Conservation (phyloP, 1,140 invertebrate species). For the Ectropis grisescens region DNA sequence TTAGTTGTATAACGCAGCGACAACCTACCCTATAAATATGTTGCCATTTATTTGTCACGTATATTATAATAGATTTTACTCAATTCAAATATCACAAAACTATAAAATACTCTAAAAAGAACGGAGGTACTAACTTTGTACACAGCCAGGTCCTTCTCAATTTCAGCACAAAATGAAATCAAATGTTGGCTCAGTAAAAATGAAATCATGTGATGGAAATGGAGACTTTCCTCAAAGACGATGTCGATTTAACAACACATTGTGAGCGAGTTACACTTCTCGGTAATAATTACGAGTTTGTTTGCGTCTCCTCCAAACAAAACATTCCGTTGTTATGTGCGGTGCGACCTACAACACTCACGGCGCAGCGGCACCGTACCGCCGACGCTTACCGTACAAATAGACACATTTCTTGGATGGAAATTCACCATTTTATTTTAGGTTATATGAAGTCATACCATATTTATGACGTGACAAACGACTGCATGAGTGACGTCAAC, state of each 20-base stretch:
- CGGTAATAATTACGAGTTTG: constrained; percentile 51
- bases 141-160: too few relatives aligned
- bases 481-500: constrained; percentile 19
- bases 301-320: constrained; percentile 55
- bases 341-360: constrained; percentile 29
- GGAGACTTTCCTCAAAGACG: constrained; percentile 15
- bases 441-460: constrained; percentile 22
- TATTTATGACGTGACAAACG: constrained; percentile 30
- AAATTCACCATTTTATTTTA: constrained; percentile 54
- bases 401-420: constrained; percentile 58
- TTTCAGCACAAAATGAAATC: too few relatives aligned
- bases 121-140: too few relatives aligned
- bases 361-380: constrained; percentile 38
- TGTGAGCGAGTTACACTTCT: constrained; percentile 32
- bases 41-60: too few relatives aligned
- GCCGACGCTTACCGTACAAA: constrained; percentile 51
- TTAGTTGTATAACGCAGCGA: too few relatives aligned
- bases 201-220: background rate
- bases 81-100: too few relatives aligned
- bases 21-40: too few relatives aligned
- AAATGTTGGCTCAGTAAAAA: too few relatives aligned
- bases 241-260: constrained; percentile 31
- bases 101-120: too few relatives aligned
- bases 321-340: constrained; percentile 54
- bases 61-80: too few relatives aligned